Evolutionary conservation across 2,888 invertebrate genomes (phyloP).

Genomic region (Neocrepidodera transversa): DNA sequence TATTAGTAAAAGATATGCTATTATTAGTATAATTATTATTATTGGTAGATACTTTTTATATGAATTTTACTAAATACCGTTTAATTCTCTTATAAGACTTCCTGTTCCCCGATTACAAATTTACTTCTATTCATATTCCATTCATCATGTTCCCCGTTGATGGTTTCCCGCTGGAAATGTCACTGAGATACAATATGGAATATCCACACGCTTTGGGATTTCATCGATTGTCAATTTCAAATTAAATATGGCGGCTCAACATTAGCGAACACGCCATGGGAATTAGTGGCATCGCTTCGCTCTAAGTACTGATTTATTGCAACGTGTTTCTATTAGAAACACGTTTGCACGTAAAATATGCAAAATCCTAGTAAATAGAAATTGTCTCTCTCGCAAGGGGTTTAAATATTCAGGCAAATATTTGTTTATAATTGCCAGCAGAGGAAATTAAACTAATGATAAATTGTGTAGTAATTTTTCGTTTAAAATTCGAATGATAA

Average conservation of each 20-base stretch:
- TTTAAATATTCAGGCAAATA: no score
- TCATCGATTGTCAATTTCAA: conserved; percentile 1
- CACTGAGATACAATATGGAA: neutral
- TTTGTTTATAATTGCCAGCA: no score
- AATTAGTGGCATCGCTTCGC: neutral
- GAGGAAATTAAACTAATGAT: no score
- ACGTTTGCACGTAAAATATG: neutral
- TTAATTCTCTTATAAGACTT: no score
- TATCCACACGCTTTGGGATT: neutral
- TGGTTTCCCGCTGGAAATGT: neutral
- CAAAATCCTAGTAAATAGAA: neutral
- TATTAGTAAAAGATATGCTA: no score
- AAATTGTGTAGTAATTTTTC: no score
- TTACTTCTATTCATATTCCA: neutral
- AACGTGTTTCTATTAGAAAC: neutral
- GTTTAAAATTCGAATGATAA: no score
- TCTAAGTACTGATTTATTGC: neutral
- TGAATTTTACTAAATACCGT: no score
- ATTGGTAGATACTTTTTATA: no score
- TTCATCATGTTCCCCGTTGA: neutral
- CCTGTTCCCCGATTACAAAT: neutral
- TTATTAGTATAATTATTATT: no score
- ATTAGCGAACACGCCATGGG: neutral
- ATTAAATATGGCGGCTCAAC: neutral
- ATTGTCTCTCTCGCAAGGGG: no score